Evolutionary conservation across 2,888 invertebrate genomes (phyloP).

Genomic region (Atethmia centrago): DNA sequence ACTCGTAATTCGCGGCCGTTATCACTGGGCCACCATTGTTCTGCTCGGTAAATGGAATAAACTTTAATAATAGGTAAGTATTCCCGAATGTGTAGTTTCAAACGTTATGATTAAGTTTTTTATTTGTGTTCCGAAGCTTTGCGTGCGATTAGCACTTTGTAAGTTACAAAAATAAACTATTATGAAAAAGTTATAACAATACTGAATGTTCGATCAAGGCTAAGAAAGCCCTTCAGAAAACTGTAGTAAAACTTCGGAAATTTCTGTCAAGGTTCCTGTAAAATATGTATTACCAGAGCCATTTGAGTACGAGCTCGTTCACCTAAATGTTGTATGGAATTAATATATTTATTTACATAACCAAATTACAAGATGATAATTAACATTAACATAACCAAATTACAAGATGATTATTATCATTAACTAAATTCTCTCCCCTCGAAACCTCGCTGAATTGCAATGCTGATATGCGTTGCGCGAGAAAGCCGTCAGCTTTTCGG

Average conservation of each 20-base stretch:
- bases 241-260: background rate
- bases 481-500: no score
- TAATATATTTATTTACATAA: no score
- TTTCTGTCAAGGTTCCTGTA: conserved; percentile 16
- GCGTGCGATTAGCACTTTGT: conserved; percentile 23
- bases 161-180: conserved; percentile 9
- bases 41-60: background rate
- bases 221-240: conserved; percentile 18
- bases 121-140: conserved; percentile 2
- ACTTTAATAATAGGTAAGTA: background rate
- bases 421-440: no score
- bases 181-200: conserved; percentile 11
- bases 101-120: conserved; percentile 3
- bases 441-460: no score
- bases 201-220: conserved; percentile 35
- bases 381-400: no score
- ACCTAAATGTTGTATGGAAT: background rate
- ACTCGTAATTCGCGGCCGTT: no score
- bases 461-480: no score
- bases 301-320: background rate
- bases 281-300: conserved; percentile 8
- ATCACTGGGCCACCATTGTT: no score
- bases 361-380: no score
- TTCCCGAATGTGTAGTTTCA: background rate
- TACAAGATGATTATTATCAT: no score